Evolutionary conservation across 2,113 vertebrate genomes (phyloP).

Genomic region (Phoxinus phoxinus): DNA sequence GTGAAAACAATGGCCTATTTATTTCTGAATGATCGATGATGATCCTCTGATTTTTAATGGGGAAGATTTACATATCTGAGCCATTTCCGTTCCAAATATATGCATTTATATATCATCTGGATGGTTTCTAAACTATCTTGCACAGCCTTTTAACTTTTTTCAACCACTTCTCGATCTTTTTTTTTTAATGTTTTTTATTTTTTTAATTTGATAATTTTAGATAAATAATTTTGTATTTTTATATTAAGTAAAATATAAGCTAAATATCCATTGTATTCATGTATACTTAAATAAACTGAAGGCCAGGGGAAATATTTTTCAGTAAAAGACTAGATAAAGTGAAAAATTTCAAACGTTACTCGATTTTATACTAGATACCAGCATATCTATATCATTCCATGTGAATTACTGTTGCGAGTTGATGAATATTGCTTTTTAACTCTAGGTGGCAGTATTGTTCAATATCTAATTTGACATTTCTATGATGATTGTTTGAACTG

Average conservation of each 20-base stretch:
- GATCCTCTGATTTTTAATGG: background rate
- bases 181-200: background rate
- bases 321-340: background rate
- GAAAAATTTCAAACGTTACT: background rate
- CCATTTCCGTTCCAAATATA: background rate
- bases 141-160: background rate
- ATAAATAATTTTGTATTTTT: background rate
- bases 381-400: background rate
- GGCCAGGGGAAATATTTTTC: background rate
- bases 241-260: background rate
- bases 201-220: slow-evolving; percentile 43
- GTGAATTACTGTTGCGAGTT: background rate
- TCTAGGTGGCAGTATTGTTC: slow-evolving; percentile 16
- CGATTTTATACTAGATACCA: too few species aligned
- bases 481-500: too few species aligned
- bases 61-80: background rate
- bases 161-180: background rate
- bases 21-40: background rate
- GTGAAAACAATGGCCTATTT: slow-evolving; percentile 8
- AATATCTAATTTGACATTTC: background rate
- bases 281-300: background rate
- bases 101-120: background rate
- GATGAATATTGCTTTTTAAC: background rate
- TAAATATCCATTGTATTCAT: background rate
- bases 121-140: background rate